phyloP scores from a whole-genome alignment of 2,888 invertebrate genomes.

The Drosophila kambysellisi region DNA sequence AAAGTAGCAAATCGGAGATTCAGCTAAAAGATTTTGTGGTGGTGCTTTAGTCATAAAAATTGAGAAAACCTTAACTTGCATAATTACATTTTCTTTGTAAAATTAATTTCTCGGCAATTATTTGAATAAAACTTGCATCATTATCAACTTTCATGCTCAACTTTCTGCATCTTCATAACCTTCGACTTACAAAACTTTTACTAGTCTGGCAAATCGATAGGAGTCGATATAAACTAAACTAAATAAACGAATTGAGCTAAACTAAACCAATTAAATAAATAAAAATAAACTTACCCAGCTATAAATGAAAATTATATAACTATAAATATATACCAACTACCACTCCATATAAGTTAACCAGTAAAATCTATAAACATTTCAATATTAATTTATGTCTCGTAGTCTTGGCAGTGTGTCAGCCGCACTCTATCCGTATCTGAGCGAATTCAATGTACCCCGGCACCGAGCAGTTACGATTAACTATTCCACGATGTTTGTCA shows the following conservation, averaged over 20 bases:
- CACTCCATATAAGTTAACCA: background rate
- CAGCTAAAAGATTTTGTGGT: background rate
- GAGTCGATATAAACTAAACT: background rate
- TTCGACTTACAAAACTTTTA: background rate
- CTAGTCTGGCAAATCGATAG: background rate
- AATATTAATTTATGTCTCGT: background rate
- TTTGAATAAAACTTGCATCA: background rate
- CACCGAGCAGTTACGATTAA: conserved; percentile 81
- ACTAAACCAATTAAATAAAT: background rate
- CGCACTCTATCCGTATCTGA: conserved; percentile 76
- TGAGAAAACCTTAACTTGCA: background rate
- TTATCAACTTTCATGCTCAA: too few relatives aligned
- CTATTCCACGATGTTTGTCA: conserved; percentile 83
- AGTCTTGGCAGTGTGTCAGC: conserved; percentile 79
- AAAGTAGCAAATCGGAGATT: background rate
- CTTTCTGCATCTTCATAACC: too few relatives aligned
- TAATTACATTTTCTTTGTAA: background rate
- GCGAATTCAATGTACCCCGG: conserved; percentile 79
- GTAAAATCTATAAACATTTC: too few relatives aligned
- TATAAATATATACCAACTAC: background rate
- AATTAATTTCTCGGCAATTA: background rate
- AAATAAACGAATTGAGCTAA: background rate
- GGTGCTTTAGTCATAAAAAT: background rate
- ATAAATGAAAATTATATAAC: background rate
- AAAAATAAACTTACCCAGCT: background rate